These are phyloP conservation scores for Garra rufa DNA, from an alignment of 2,113 vertebrate species.

Conservation along the genomic window DNA sequence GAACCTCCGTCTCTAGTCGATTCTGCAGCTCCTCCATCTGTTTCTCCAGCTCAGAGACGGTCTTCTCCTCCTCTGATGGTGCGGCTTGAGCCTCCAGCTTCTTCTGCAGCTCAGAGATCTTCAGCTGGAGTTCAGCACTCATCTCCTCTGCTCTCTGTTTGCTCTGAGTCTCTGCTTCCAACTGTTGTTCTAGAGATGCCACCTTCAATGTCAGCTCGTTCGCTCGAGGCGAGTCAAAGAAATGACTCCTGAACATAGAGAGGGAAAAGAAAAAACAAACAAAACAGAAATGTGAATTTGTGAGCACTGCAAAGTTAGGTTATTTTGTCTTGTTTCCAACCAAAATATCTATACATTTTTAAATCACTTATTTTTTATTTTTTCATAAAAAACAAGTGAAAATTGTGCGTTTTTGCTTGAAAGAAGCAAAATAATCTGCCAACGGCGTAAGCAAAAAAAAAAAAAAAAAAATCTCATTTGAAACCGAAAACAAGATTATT, in stretches of 20 bases:
- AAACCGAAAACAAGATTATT: too few relatives aligned
- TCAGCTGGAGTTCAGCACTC: slow-evolving; percentile 43
- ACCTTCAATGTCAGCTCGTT: slow-evolving; percentile 61
- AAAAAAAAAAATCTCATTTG: too few relatives aligned
- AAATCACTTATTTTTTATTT: too few relatives aligned
- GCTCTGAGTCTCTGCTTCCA: slow-evolving; percentile 63
- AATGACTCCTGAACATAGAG: slow-evolving; percentile 39
- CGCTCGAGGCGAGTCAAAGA: slow-evolving; percentile 26
- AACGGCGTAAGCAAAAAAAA: too few relatives aligned
- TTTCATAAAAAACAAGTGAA: too few relatives aligned
- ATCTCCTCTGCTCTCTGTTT: slow-evolving; percentile 57
- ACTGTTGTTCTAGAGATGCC: slow-evolving; percentile 44
- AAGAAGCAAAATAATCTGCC: too few relatives aligned
- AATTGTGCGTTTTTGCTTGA: too few relatives aligned
- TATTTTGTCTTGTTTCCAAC: too few relatives aligned
- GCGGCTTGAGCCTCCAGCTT: slow-evolving; percentile 51
- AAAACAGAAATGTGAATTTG: not conserved
- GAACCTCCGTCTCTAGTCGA: slow-evolving; percentile 54
- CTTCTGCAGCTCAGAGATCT: slow-evolving; percentile 30
- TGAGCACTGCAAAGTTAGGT: not conserved
- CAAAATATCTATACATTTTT: too few relatives aligned
- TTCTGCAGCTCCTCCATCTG: slow-evolving; percentile 60
- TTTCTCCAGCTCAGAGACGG: slow-evolving; percentile 58
- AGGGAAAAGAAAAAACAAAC: too few relatives aligned
- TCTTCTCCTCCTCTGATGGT: slow-evolving; percentile 52